phyloP scores from a whole-genome alignment of 2,113 vertebrate genomes.

The Calypte anna region DNA sequence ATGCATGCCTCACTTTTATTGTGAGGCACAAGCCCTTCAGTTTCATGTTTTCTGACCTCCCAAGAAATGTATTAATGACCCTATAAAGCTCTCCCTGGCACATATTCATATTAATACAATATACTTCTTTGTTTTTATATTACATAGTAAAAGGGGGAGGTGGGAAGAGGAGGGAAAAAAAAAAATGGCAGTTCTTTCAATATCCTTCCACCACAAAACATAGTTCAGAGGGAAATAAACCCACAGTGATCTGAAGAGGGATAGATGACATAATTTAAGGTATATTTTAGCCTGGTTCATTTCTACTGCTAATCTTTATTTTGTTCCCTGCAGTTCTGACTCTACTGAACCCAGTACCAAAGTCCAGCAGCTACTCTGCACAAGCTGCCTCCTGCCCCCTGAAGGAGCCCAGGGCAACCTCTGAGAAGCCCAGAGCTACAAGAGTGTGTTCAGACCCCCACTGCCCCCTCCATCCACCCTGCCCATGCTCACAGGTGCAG shows the following conservation, averaged over 20 bases:
- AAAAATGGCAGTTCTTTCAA: slow-evolving; percentile 30
- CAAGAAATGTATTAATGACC: slow-evolving; percentile 72
- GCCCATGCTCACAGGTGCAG: fast-evolving
- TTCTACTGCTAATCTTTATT: background rate
- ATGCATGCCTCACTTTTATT: slow-evolving; percentile 73
- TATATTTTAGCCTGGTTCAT: background rate
- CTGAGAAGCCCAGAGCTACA: background rate
- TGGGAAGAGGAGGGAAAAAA: no score
- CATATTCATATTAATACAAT: slow-evolving; percentile 72
- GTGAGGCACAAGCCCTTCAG: slow-evolving; percentile 66
- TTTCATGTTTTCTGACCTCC: slow-evolving; percentile 69
- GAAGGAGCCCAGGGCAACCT: background rate
- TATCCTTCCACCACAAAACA: slow-evolving; percentile 15
- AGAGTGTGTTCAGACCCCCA: no score
- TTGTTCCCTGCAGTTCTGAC: background rate
- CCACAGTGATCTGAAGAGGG: background rate
- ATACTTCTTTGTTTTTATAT: slow-evolving; percentile 67
- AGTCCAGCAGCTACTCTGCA: background rate
- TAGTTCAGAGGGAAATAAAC: background rate
- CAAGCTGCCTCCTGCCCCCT: background rate
- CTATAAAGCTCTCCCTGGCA: slow-evolving; percentile 63
- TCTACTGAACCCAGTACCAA: background rate
- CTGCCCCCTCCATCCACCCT: background rate
- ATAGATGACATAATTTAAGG: background rate
- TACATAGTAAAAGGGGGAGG: slow-evolving; percentile 19